A percentile compares a stretch with the other conserved stretches of the same genome.
phyloP scores from a whole-genome alignment of 2,113 vertebrate species.

The Tenrec ecaudatus region DNA sequence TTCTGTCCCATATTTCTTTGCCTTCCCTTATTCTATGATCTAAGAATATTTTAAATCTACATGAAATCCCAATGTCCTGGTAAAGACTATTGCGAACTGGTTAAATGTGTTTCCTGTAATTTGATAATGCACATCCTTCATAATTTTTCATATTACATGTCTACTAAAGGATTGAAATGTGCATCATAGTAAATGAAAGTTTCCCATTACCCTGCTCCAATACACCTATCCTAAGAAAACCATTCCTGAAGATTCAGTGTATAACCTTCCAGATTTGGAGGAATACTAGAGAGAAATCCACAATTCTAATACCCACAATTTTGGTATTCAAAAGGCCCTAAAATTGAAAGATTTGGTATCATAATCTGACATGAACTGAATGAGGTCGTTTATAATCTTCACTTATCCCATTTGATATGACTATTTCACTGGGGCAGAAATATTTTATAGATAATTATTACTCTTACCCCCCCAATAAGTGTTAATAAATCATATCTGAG shows the following conservation, averaged over 20 bases:
- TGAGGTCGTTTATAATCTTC: background rate
- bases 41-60: background rate
- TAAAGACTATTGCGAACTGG: background rate
- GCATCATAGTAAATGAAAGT: conserved; percentile 4
- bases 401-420: background rate
- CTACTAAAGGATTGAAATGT: background rate
- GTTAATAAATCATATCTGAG: background rate
- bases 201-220: background rate
- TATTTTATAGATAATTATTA: background rate
- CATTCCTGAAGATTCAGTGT: background rate
- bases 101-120: conserved; percentile 14
- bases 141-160: background rate
- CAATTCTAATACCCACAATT: background rate
- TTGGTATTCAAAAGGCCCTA: background rate
- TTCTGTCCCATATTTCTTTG: background rate
- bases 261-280: background rate
- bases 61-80: conserved; percentile 11
- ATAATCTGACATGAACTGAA: conserved; percentile 30
- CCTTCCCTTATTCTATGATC: background rate
- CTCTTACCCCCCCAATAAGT: background rate
- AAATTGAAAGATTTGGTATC: background rate
- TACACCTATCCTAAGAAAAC: background rate
- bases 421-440: background rate
- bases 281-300: background rate
- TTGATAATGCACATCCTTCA: background rate